Percentiles rank a stretch among this genome's conserved stretches.
These are phyloP conservation scores for Cactoblastis cactorum DNA, from an alignment of 2,888 invertebrate genomes.

Conservation along the genomic window DNA sequence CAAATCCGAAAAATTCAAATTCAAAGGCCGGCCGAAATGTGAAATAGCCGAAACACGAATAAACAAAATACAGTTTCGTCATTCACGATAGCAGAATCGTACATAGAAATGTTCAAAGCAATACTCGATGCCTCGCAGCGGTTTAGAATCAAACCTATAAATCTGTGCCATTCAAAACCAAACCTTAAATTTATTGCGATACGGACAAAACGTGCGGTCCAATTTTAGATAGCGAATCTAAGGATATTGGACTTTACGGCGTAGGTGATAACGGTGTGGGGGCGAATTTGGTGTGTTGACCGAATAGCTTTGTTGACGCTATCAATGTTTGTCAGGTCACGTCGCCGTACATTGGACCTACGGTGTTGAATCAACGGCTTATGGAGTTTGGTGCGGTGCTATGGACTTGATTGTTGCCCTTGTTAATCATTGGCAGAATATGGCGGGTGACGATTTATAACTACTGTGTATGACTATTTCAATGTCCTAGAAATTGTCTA, in stretches of 20 bases:
- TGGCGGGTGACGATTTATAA: too few species aligned
- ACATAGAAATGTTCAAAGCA: constrained; percentile 52
- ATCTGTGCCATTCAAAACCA: constrained; percentile 15
- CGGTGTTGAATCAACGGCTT: not conserved
- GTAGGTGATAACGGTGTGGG: constrained; percentile 13
- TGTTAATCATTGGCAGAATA: not conserved
- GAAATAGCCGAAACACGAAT: constrained; percentile 20
- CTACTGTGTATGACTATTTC: too few species aligned
- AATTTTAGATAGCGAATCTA: constrained; percentile 11
- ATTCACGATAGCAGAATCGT: constrained; percentile 43
- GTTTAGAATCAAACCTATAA: constrained; percentile 25
- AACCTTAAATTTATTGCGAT: constrained; percentile 15
- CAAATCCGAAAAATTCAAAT: constrained; percentile 29
- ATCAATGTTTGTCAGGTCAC: constrained; percentile 27
- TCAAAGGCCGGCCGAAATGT: not conserved
- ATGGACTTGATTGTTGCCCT: not conserved
- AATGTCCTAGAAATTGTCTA: too few species aligned
- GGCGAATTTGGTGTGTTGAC: constrained; percentile 16
- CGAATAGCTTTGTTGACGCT: constrained; percentile 28
- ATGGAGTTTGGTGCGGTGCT: not conserved
- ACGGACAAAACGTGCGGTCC: constrained; percentile 12
- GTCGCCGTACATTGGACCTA: not conserved
- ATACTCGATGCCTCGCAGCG: constrained; percentile 52
- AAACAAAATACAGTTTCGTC: constrained; percentile 43
- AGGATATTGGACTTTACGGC: constrained; percentile 16